Conservation (phyloP, 2,113 vertebrate genomes). For the Carassius auratus region DNA sequence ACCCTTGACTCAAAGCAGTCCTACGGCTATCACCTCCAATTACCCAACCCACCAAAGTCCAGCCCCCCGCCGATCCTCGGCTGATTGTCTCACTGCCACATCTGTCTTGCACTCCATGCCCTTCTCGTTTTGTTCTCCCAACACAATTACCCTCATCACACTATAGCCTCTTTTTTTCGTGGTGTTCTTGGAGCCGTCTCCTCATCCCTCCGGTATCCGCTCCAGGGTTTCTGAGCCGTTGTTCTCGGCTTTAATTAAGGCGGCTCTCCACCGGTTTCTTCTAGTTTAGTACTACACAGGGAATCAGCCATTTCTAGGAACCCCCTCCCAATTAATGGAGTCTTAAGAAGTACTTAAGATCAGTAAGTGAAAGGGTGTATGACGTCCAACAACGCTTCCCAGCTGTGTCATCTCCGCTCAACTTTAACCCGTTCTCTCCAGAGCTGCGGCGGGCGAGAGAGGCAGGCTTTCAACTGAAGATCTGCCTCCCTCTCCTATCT, state of each 20-base stretch:
- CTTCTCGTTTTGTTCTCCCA: slow-evolving; percentile 29
- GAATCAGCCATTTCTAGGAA: slow-evolving; percentile 3
- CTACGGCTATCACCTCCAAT: slow-evolving; percentile 69
- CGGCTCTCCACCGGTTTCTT: slow-evolving; percentile 56
- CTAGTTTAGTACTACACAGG: slow-evolving; percentile 4
- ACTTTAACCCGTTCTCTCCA: neutral
- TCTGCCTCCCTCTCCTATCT: too few species aligned
- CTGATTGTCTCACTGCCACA: slow-evolving; percentile 54
- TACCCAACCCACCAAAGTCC: slow-evolving; percentile 58
- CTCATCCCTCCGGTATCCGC: slow-evolving; percentile 40
- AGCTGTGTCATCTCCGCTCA: neutral
- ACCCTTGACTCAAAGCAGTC: slow-evolving; percentile 48
- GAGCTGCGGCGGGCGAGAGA: neutral
- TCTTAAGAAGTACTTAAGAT: neutral
- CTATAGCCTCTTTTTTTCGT: slow-evolving; percentile 45
- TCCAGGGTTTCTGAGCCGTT: slow-evolving; percentile 44
- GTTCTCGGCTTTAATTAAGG: slow-evolving; percentile 66
- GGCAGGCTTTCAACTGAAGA: neutral
- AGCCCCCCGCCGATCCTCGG: slow-evolving; percentile 33
- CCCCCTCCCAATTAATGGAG: slow-evolving; percentile 6
- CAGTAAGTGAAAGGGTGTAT: neutral
- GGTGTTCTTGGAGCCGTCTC: neutral
- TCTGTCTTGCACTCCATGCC: slow-evolving; percentile 40
- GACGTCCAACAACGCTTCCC: neutral
- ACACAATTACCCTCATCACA: slow-evolving; percentile 58